Percentiles rank a stretch among this genome's conserved stretches.
Conservation (phyloP, 1,140 invertebrate species). For the Meloidogyne hapla region DNA sequence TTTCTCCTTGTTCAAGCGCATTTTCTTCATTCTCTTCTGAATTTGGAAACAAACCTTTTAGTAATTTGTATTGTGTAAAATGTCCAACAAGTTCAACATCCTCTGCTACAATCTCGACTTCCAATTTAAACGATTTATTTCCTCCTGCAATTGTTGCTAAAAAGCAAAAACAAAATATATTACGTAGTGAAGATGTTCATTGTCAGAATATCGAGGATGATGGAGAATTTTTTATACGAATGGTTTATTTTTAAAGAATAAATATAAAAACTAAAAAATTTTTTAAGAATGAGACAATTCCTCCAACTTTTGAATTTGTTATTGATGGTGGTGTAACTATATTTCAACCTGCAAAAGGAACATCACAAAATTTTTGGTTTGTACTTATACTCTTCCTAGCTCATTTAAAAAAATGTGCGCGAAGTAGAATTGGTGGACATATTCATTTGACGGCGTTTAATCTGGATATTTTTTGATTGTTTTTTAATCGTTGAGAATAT, state of each 20-base stretch:
- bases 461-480: conserved; percentile 24
- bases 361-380: conserved; percentile 26
- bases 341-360: conserved; percentile 28
- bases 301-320: conserved; percentile 31
- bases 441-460: conserved; percentile 18
- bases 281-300: conserved; percentile 18
- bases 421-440: conserved; percentile 18
- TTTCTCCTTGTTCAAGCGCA: conserved; percentile 18
- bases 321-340: conserved; percentile 24
- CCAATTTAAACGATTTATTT: background rate
- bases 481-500: background rate
- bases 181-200: background rate
- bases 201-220: background rate
- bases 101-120: background rate
- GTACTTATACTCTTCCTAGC: conserved; percentile 35
- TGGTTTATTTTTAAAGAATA: background rate
- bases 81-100: conserved; percentile 12
- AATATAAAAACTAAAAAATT: background rate
- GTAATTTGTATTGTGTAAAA: conserved; percentile 3
- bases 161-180: background rate
- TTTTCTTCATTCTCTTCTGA: background rate
- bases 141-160: background rate
- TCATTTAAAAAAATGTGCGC: conserved; percentile 16
- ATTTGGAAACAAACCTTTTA: background rate
- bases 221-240: conserved; percentile 27